Percentiles rank a stretch among this genome's conserved stretches.
These are phyloP conservation scores for Denticeps clupeoides DNA, from an alignment of 2,797 vertebrate genomes.

Conservation along the genomic window DNA sequence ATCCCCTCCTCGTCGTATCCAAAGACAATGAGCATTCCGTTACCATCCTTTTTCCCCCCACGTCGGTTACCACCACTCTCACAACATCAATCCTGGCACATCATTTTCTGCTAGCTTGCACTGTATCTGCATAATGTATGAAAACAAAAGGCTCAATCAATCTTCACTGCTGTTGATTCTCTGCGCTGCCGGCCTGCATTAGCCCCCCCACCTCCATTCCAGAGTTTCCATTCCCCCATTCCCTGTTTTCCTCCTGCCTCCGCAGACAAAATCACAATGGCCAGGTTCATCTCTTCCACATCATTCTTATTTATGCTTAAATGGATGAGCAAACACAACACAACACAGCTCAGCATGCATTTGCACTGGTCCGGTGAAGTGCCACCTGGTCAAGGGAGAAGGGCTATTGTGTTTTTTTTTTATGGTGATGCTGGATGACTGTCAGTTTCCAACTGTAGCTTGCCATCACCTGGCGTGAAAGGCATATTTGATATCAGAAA, in stretches of 20 bases:
- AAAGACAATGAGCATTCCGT: conserved; percentile 7
- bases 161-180: conserved; percentile 42
- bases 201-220: conserved; percentile 5
- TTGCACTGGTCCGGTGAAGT: conserved; percentile 16
- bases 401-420: conserved; percentile 2
- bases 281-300: conserved; percentile 12
- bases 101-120: conserved; percentile 42
- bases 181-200: conserved; percentile 27
- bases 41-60: conserved; percentile 8
- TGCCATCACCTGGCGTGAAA: not conserved
- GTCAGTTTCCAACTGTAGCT: not conserved
- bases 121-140: conserved; percentile 36
- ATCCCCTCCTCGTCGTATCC: not conserved
- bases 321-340: conserved; percentile 17
- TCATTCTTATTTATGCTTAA: conserved; percentile 19
- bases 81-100: conserved; percentile 39
- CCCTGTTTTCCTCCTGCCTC: not conserved
- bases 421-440: conserved; percentile 11
- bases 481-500: conserved; percentile 2
- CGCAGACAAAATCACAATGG: conserved; percentile 14
- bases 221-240: conserved; percentile 1
- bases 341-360: conserved; percentile 14
- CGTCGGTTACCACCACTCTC: conserved; percentile 33
- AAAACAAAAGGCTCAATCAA: conserved; percentile 51
- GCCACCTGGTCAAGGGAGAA: not conserved